Evolutionary conservation across 2,113 vertebrate genomes (phyloP), one percentile per base, ranked within the genome.

Genomic region (Plotosus lineatus): DNA sequence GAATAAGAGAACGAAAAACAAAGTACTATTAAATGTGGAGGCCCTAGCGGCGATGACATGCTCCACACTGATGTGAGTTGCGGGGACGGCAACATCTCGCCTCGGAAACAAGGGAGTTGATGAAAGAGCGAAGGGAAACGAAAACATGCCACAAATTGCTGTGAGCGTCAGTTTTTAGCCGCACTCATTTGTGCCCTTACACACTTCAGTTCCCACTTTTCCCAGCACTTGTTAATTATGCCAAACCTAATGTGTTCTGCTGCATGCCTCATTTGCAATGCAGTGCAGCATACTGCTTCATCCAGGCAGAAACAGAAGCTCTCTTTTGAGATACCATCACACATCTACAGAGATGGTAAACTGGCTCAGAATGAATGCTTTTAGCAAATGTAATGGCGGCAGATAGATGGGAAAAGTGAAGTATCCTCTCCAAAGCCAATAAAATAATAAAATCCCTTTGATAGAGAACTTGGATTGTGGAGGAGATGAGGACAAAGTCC

Each of bases 191-290:
- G 74, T 66, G 63, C 60, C 73, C 80, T 33, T 33, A 21, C 80
- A 36, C 42, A 51, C 80, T 53, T 68, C 50, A 38, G 26, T 77
- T 63, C 46, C 66, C 58, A 60, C 36, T 80, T 68, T 56, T 51
- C 50, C 46, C 51, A 53, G 50, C 33, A 68, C 69, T 40, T 56
- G 68, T 75, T 83, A 74, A 77, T 83, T 51, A 81, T 36, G 77
- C 77, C 42, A 46, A 44, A 42, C 77, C 19, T 66, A 75, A 71
- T 85, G 79, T 76, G 74, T 77, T 61, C 78, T 81, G 51, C 63
- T 53, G 36, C 51, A 75, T 40, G 73, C 58, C 46, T 65, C 44
- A 65, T 80, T 83, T 44, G 15, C 15, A 78, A 71, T 75, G 72
- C 60, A 63, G 56, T 15, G 28, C 55, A 53, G 63, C 58, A 58